These are phyloP conservation scores for Accipiter cooperii DNA, from an alignment of 2,113 vertebrate genomes.

Conservation along the genomic window DNA sequence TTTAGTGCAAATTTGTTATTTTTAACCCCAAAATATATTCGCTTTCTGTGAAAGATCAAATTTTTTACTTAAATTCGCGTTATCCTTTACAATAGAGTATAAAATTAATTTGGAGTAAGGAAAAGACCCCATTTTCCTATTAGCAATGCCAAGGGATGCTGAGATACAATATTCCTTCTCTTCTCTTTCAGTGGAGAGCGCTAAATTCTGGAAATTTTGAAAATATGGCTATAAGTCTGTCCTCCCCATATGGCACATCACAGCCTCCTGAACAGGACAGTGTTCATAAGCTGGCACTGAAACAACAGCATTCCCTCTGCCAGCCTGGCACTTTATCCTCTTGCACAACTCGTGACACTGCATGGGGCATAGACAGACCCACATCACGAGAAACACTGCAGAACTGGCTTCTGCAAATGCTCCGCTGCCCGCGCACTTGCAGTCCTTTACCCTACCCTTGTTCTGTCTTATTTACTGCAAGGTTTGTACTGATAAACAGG, in stretches of 20 bases:
- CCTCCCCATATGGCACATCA: not conserved
- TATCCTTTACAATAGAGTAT: not conserved
- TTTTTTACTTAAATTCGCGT: not conserved
- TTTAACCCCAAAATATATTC: not conserved
- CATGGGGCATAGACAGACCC: not conserved
- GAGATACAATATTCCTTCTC: not conserved
- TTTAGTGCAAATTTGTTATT: too few species aligned
- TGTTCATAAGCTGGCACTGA: not conserved
- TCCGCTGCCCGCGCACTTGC: accelerated
- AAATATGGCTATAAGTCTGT: not conserved
- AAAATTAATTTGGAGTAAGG: not conserved
- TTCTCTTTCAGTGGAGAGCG: not conserved
- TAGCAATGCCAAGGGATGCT: not conserved
- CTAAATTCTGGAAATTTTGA: not conserved
- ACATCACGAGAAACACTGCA: accelerated
- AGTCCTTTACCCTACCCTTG: not conserved
- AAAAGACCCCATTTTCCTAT: not conserved
- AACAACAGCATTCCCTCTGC: not conserved
- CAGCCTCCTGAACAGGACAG: not conserved
- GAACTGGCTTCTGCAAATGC: not conserved
- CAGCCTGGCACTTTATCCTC: not conserved
- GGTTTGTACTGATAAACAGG: not conserved
- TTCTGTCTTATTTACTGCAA: not conserved
- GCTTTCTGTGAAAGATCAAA: not conserved
- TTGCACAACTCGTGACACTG: not conserved